phyloP scores from a whole-genome alignment of 2,888 invertebrate genomes.

The Epinotia nisella region DNA sequence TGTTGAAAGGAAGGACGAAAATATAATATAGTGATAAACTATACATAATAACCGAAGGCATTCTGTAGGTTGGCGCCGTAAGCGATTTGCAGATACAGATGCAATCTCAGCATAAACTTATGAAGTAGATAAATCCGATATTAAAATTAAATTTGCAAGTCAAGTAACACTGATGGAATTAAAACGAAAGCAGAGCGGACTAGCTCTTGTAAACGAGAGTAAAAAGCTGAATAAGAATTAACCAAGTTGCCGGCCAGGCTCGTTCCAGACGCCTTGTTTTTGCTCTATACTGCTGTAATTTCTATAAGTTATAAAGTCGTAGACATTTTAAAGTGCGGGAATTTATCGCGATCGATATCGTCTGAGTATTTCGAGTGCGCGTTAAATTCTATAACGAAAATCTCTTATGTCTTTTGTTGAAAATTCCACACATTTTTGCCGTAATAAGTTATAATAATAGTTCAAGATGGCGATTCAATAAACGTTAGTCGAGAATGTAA shows the following conservation, averaged over 20 bases:
- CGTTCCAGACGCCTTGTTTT: conserved; percentile 41
- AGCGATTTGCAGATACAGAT: conserved; percentile 4
- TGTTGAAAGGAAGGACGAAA: background rate
- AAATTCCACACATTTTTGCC: conserved; percentile 19
- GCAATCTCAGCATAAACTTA: conserved; percentile 11
- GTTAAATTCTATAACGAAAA: conserved; percentile 24
- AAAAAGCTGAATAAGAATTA: conserved; percentile 43
- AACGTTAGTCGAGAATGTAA: conserved; percentile 57
- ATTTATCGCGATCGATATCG: conserved; percentile 38
- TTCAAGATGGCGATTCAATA: conserved; percentile 43
- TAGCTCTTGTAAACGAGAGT: conserved; percentile 27
- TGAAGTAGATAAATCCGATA: conserved; percentile 14
- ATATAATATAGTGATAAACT: background rate
- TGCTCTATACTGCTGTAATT: conserved; percentile 27
- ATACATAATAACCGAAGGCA: background rate
- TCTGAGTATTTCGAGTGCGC: conserved; percentile 33
- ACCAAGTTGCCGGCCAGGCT: conserved; percentile 35
- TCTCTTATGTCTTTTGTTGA: conserved; percentile 19
- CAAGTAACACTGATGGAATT: conserved; percentile 20
- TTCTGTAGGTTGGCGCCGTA: background rate
- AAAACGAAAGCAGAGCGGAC: conserved; percentile 20
- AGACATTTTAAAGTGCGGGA: conserved; percentile 16
- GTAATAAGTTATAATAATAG: conserved; percentile 27
- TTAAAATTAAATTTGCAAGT: conserved; percentile 36
- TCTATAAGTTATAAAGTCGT: conserved; percentile 24